phyloP scores from a whole-genome alignment of 2,113 vertebrate genomes.

The Thamnophis sirtalis region DNA sequence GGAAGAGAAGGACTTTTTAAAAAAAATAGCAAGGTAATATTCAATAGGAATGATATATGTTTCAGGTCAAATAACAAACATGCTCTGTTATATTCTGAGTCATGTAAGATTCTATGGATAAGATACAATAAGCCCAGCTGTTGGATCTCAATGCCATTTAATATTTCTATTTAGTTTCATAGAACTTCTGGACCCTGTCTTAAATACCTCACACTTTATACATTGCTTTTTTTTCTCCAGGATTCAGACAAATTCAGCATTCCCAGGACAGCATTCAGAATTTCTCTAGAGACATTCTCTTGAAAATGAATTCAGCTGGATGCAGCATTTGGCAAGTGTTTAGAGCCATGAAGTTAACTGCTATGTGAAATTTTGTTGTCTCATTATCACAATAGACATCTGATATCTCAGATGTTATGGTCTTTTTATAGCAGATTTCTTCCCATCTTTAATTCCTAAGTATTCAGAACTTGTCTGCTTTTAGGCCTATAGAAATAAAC shows the following conservation, averaged over 20 bases:
- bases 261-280: not conserved
- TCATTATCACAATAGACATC: not conserved
- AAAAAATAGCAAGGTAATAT: not conserved
- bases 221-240: not conserved
- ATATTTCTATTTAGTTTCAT: not conserved
- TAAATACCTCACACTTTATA: not conserved
- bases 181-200: not conserved
- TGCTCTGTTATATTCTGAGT: not conserved
- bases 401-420: constrained; percentile 52
- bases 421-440: constrained; percentile 59
- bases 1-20: not conserved
- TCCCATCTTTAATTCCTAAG: constrained; percentile 61
- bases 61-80: not conserved
- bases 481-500: constrained; percentile 62
- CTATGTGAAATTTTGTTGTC: not conserved
- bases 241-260: no score
- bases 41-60: not conserved
- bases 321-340: not conserved
- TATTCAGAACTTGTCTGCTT: constrained; percentile 63
- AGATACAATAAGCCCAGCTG: not conserved
- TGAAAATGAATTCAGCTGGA: not conserved
- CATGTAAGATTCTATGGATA: not conserved
- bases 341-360: not conserved
- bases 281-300: not conserved
- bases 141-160: not conserved